phyloP scores from a whole-genome alignment of 1,140 invertebrate species.

The Vanessa atalanta region DNA sequence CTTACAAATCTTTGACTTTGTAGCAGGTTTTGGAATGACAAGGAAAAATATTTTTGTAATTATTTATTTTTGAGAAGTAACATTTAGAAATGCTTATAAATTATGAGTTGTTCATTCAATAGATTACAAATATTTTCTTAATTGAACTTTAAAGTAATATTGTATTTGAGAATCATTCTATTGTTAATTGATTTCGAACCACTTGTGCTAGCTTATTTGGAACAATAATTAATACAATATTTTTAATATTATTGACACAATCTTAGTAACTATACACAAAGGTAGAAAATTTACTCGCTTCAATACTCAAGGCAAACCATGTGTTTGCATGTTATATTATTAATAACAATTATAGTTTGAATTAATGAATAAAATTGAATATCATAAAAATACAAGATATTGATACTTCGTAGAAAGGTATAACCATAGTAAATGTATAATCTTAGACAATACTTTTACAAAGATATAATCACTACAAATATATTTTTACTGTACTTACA shows the following conservation, averaged over 20 bases:
- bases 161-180: too few relatives aligned
- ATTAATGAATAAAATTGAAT: neutral
- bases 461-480: slow-evolving; percentile 18
- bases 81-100: slow-evolving; percentile 23
- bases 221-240: neutral
- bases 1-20: too few relatives aligned
- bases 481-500: slow-evolving; percentile 6
- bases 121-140: too few relatives aligned
- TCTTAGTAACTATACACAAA: neutral
- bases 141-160: too few relatives aligned
- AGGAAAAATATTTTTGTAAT: slow-evolving; percentile 10
- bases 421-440: neutral
- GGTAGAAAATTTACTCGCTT: neutral
- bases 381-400: neutral
- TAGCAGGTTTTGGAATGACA: neutral
- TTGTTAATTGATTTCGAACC: too few relatives aligned
- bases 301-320: neutral
- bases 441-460: slow-evolving; percentile 14
- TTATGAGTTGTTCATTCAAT: slow-evolving; percentile 15
- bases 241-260: neutral
- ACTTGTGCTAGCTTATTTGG: neutral
- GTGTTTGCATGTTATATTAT: neutral
- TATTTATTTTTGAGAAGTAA: slow-evolving; percentile 23
- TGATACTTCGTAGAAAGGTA: neutral
- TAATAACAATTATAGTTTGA: neutral